Evolutionary conservation across 2,797 vertebrate genomes (phyloP), one percentile per base, ranked within the genome.

Genomic region (Aulostomus chinensis): DNA sequence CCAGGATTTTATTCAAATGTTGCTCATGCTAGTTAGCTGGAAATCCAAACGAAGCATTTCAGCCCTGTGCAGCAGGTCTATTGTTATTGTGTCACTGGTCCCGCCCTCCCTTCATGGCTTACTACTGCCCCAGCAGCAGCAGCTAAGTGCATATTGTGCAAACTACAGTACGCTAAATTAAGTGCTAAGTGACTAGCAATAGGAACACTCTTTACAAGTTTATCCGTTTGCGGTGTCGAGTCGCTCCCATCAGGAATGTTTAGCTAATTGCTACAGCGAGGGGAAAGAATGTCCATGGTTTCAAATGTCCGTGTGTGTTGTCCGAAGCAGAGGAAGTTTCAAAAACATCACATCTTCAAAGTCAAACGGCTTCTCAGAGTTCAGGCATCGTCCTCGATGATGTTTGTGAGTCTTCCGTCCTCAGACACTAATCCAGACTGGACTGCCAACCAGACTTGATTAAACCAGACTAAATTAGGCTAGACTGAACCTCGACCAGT

Each of bases 131-230:
- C 47, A 65, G 51, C 58, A 70, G 67, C 45, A 65, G 73, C 67
- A 71, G 58, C 68, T 68, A 73, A 77, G 66, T 81, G 62, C 57
- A 26, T 25, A 25, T 54, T 65, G 72, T 76, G 73, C 54, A 57
- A 54, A 21, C 54, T 62, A 68, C 40, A 65, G 45, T 45, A n/a
- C 24, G 28, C 39, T 57, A 34, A 17, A 38, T 24, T 18, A 42
- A 13, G 35, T 51, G 37, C 18, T 40, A 31, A 58, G 9, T 40
- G 42, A 39, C 36, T 32, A 25, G 47, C 26, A 41, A 41, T 34
- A 32, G 34, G 21, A 60, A 50, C 24, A 10, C 29, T 14, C 8
- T 51, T 52, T n/a, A 16, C 36, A 31, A 15, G 5, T 20, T 24
- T 42, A 18, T 64, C 14, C 32, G 52, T 39, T n/a, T n/a, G n/a